Evolutionary conservation across 2,113 vertebrate species (phyloP).

Genomic region (Phylloscopus trochiloides): DNA sequence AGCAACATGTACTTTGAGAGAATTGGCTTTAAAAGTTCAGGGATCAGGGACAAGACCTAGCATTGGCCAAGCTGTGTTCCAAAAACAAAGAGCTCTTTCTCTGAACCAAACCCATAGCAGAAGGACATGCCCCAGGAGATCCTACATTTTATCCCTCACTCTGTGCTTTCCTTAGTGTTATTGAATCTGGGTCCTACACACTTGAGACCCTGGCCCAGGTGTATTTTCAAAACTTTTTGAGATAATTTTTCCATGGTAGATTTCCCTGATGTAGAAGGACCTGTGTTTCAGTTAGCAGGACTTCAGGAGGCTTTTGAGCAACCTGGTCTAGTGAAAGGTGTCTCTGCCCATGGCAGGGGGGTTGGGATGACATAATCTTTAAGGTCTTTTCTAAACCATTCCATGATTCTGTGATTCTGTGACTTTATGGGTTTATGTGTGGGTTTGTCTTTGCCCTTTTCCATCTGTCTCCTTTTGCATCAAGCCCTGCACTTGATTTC

Average conservation of each 20-base stretch:
- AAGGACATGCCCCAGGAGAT: background rate
- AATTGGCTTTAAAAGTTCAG: background rate
- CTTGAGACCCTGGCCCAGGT: background rate
- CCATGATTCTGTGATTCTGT: background rate
- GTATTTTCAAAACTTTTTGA: background rate
- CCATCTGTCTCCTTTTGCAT: background rate
- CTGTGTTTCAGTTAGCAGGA: background rate
- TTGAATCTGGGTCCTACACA: background rate
- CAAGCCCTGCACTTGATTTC: background rate
- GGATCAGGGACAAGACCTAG: background rate
- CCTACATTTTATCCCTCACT: background rate
- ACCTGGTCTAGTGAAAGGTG: background rate
- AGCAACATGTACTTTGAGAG: background rate
- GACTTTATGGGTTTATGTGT: accelerated
- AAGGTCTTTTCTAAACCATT: background rate
- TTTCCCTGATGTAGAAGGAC: background rate
- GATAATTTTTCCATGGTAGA: background rate
- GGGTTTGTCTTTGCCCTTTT: background rate
- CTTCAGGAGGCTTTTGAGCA: background rate
- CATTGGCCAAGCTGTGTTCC: background rate
- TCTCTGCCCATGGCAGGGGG: background rate
- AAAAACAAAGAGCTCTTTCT: background rate
- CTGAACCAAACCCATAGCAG: background rate
- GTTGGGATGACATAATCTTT: background rate
- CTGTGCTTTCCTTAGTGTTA: background rate